Evolutionary conservation across 2,888 invertebrate genomes (phyloP), one percentile per base, ranked within the genome.

Genomic region (Campopleginae sp.): DNA sequence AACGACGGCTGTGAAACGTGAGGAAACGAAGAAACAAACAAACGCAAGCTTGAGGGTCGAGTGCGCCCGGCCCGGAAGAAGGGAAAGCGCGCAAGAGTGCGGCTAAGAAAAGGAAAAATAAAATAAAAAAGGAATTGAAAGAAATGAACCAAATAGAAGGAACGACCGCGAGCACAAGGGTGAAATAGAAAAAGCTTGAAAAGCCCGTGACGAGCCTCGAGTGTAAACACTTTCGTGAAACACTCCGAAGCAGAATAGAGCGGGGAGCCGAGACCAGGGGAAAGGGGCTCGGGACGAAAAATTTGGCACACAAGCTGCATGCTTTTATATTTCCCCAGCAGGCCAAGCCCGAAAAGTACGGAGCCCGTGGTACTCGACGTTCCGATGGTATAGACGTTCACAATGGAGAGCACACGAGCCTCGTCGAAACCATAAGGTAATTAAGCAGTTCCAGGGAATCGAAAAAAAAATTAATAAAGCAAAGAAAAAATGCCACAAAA

Each of bases 241-340:
- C 27, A 27, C 27, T 58, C 5, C 58, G 14, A 23, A 58, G 38
- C 38, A 38, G 27, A 14, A 58, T 6, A 5, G 58, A 54, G 23
- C 12, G 58, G 6, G 58, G 27, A 23, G 54, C 14, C 14, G 14
- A 58, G 58, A 58, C 27, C 38, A 38, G 27, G 58, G 27, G 14
- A 14, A 27, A 27, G 58, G 27, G 85, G 84, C n/a, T 66, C 88
- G 88, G 89, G 79, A 75, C 27, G 33, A 51, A 31, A 71, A 33
- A 71, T 65, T 65, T 38, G 63, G 63, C 38, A 65, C 63, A 33
- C 63, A 65, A 65, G 33, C 63, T 65, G 38, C 63, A 65, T 38
- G 27, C 58, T 27, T 58, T 58, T 58, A 63, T 63, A 38, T 38
- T 38, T 63, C 33, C 63, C 63, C 27, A 63, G 33, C 38, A 63